Conservation (phyloP, 2,888 invertebrate genomes). For the Leptopilina syphax region DNA sequence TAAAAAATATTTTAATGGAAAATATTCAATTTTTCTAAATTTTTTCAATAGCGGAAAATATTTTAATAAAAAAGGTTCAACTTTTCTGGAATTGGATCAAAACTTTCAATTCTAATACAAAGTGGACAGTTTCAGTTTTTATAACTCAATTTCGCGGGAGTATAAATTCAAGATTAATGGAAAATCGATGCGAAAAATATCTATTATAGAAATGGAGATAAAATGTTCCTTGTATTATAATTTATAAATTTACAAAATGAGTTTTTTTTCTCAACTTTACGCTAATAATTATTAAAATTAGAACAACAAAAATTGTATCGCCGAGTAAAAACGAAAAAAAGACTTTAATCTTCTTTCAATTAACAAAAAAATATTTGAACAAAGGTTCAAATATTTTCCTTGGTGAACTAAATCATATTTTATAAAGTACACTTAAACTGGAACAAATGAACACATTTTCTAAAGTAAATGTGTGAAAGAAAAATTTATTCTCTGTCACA, state of each 20-base stretch:
- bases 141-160: not conserved
- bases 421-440: constrained; percentile 9
- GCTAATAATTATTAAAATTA: too few relatives aligned
- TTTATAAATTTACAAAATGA: not conserved
- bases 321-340: not conserved
- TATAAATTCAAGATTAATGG: not conserved
- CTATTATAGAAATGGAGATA: not conserved
- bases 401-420: not conserved
- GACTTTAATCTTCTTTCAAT: not conserved
- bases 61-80: too few relatives aligned
- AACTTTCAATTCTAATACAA: not conserved
- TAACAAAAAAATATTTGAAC: too few relatives aligned
- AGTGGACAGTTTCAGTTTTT: not conserved
- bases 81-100: too few relatives aligned
- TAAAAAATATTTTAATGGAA: too few relatives aligned
- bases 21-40: too few relatives aligned
- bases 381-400: not conserved
- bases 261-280: not conserved
- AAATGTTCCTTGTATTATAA: not conserved
- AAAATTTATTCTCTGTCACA: not conserved
- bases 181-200: not conserved
- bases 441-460: not conserved
- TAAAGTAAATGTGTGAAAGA: constrained; percentile 22
- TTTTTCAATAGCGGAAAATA: too few relatives aligned
- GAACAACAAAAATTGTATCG: too few relatives aligned